Base-by-base conservation (phyloP, 2,797 vertebrate species). In the Enoplosus armatus region DNA sequence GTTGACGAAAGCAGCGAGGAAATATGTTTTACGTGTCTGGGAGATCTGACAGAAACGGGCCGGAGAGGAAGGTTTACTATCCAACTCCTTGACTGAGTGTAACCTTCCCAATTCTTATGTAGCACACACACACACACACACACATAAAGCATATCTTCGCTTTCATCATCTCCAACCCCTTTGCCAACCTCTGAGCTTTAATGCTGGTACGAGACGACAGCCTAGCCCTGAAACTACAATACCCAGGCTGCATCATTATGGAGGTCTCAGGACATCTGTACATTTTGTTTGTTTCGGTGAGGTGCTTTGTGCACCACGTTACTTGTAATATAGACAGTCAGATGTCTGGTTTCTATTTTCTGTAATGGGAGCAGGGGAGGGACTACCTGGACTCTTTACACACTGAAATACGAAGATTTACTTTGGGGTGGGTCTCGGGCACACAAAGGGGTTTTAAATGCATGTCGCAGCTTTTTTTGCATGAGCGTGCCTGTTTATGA, bases 401-500 rank as follows among this genome's bases (percentile, higher is more conserved):
- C 64, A 54, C 35, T 67, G 54, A 71, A 76, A 55, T 31, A 69
- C 35, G 59, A 10, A 48, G 56, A 79, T 35, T 70, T 26, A 59
- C 50, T 22, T 41, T 11, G 41, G 27, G 33, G 62, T 4, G n/a
- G 67, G 39, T 12, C 11, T 26, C 33, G 47, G 71, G 58, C 47
- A 39, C 22, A 65, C 51, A 51, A 72, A 45, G n/a, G 67, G 56
- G 62, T 69, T 82, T 89, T 79, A 59, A 80, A 88, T 95, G 94
- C 94, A 95, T 95, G 95, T 93, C 90, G 87, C 87, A 87, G 86
- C 83, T 87, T 85, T 87, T 92, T 87, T 77, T 96, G 95, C 95
- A 95, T 95, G 95, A 94, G 89, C 92, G 92, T 95, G 94, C 94
- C 94, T 95, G 94, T 89, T 89, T 91, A 77, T 86, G 80, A 90